These are phyloP conservation scores for Characodon lateralis DNA, from an alignment of 2,797 vertebrate species.

Conservation along the genomic window DNA sequence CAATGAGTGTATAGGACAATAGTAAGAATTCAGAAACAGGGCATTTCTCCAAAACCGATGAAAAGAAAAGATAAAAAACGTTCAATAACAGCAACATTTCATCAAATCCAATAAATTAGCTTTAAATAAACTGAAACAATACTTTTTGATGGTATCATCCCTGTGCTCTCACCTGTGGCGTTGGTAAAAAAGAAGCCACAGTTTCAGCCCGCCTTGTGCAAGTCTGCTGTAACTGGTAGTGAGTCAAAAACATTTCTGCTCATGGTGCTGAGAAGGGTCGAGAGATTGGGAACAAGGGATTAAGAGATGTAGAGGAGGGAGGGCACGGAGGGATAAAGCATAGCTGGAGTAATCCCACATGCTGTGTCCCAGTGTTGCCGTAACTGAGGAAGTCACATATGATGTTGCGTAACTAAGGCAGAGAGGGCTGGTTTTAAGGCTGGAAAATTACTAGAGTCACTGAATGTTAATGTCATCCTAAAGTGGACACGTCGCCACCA, in stretches of 20 bases:
- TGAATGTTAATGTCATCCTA: slow-evolving; percentile 53
- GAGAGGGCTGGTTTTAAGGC: slow-evolving; percentile 48
- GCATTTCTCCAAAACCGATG: not conserved
- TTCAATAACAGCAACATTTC: not conserved
- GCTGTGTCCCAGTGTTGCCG: slow-evolving; percentile 52
- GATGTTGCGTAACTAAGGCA: slow-evolving; percentile 60
- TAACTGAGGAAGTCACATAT: slow-evolving; percentile 65
- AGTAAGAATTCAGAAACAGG: not conserved
- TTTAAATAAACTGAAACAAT: slow-evolving; percentile 18
- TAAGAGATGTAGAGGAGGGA: slow-evolving; percentile 44
- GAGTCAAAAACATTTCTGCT: slow-evolving; percentile 45
- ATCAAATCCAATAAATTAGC: slow-evolving; percentile 16
- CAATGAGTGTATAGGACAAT: not conserved
- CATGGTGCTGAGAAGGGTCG: slow-evolving; percentile 26
- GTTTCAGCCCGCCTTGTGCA: slow-evolving; percentile 6
- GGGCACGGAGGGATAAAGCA: slow-evolving; percentile 51
- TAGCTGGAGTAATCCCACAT: slow-evolving; percentile 63
- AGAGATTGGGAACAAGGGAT: slow-evolving; percentile 47
- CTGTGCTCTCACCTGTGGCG: slow-evolving; percentile 43
- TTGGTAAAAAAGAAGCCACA: slow-evolving; percentile 26
- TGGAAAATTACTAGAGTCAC: slow-evolving; percentile 68
- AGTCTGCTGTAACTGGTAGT: slow-evolving; percentile 25
- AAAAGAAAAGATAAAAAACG: not conserved
- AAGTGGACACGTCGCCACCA: slow-evolving; percentile 14
- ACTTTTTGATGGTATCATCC: slow-evolving; percentile 1